phyloP scores from a whole-genome alignment of 2,888 invertebrate genomes.

The Neelides folsomi region DNA sequence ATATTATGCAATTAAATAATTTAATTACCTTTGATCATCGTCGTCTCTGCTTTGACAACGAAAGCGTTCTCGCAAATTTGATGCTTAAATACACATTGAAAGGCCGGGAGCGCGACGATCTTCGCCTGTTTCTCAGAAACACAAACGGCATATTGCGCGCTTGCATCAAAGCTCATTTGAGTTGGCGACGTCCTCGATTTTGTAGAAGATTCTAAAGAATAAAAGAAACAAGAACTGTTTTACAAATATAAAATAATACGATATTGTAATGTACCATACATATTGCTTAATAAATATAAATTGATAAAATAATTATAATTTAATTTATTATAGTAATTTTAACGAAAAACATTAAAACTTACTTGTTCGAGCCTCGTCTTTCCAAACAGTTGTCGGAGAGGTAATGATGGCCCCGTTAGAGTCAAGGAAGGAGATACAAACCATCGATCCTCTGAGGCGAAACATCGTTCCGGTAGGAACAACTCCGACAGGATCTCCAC shows the following conservation, averaged over 20 bases:
- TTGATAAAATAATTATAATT: too few relatives aligned
- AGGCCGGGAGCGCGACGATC: conserved; percentile 85
- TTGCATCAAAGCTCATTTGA: conserved; percentile 15
- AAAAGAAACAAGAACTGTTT: background rate
- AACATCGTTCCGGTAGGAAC: conserved; percentile 84
- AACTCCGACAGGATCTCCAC: conserved; percentile 72
- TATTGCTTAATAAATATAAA: background rate
- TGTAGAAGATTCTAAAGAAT: conserved; percentile 35
- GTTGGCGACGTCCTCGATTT: conserved; percentile 37
- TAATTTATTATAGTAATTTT: too few relatives aligned
- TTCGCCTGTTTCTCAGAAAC: conserved; percentile 90
- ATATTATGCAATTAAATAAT: background rate
- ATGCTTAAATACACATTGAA: conserved; percentile 84
- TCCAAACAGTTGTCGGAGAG: conserved; percentile 82
- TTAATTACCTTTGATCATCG: conserved; percentile 67
- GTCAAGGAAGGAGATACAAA: conserved; percentile 91
- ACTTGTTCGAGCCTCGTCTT: conserved; percentile 53
- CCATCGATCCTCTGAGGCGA: conserved; percentile 86
- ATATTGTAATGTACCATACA: too few relatives aligned
- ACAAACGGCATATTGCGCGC: conserved; percentile 76
- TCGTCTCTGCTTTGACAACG: conserved; percentile 85
- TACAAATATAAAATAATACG: too few relatives aligned
- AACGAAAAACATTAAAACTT: too few relatives aligned
- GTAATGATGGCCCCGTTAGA: conserved; percentile 84
- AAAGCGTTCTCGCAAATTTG: conserved; percentile 85